Evolutionary conservation across 2,113 vertebrate species (phyloP), one percentile per base, ranked within the genome.

Genomic region (Antigone vipio): DNA sequence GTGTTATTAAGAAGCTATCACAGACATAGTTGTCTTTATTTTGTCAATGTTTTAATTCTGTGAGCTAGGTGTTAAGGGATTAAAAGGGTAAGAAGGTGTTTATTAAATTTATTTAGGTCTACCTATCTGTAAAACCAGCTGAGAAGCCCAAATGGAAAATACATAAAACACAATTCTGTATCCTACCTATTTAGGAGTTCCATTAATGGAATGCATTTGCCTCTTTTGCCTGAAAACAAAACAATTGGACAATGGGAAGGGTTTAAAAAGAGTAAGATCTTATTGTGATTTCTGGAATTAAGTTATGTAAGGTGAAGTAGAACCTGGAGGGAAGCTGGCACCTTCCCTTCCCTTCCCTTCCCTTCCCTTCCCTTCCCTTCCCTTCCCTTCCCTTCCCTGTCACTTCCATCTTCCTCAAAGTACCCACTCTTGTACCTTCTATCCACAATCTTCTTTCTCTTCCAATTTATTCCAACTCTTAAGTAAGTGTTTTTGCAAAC

Each of bases 331-430:
- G 30, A 83, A 55, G 13, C 20, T 62, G 55, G 40, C 40, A 11
- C 32, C 4, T 17, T 29, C 5, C 10, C 23, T 7, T 21, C 11
- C 8, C 12, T 5, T 10, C 11, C 6, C 15, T 6, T 7, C 17
- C 17, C 9, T 15, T 20, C 17, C 2, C 20, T 29, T 11, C 9
- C 5, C 29, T 18, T 6, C 12, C 5, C 18, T 38, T 19, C 15
- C 17, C 16, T 29, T 11, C 9, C 60, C n/a, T 62, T 29, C 5
- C 10, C 23, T 8, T 42, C 40, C 40, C 40, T 12, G 38, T 38
- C 38, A 38, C 38, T 38, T 38, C 38, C 38, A 38, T 38, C 38
- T 38, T 38, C 38, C 38, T 38, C 38, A 38, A 38, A 38, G 38
- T 38, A 38, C 38, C 38, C 38, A 38, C 38, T 38, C 38, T 38